Evolutionary conservation across 2,888 invertebrate genomes (phyloP), one percentile per base, ranked within the genome.

Genomic region (Harpagoxenus sublaevis): DNA sequence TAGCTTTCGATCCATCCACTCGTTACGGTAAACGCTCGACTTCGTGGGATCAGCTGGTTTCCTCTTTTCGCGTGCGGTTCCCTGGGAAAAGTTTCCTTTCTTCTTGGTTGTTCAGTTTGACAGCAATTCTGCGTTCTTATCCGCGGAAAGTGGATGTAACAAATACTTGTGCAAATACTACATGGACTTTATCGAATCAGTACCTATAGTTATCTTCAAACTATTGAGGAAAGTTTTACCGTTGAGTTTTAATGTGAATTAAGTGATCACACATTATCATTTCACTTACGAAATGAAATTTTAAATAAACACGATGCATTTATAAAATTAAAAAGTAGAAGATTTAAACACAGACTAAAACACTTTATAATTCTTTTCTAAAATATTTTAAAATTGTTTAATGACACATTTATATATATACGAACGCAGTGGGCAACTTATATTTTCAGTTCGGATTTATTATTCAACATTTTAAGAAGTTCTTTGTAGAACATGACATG

Each of bases 1-100:
- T 78, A 68, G 81, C 82, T 84, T 84, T 82, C 83, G 85, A 63
- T 86, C 70, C 68, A 48, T 86, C 70, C 68, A 48, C 79, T 82
- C 71, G 62, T 55, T 84, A 71, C 79, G 57, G 74, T 73, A 86
- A 82, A 86, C 86, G 81, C 84, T 88, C 88, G 87, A 89, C 88
- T 91, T 88, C 87, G 86, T 88, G 91, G 93, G 92, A 94, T 94
- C 93, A 94, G 91, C 92, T 88, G 90, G 89, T 92, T 88, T 73
- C 18, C 45, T 83, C 35, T 35, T 55, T 39, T 75, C 42, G 10
- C 35, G 57, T 35, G 62, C 42, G 42, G 23, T 48, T 71, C 53
- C 2, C 35, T 4, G 45, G 12, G 51, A 84, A 78, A 78, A 57
- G 31, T 77, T 75, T 62, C 12, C 51, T 18, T 55, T 57, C 39